Conservation (phyloP, 2,888 invertebrate genomes). For the Sesia apiformis region DNA sequence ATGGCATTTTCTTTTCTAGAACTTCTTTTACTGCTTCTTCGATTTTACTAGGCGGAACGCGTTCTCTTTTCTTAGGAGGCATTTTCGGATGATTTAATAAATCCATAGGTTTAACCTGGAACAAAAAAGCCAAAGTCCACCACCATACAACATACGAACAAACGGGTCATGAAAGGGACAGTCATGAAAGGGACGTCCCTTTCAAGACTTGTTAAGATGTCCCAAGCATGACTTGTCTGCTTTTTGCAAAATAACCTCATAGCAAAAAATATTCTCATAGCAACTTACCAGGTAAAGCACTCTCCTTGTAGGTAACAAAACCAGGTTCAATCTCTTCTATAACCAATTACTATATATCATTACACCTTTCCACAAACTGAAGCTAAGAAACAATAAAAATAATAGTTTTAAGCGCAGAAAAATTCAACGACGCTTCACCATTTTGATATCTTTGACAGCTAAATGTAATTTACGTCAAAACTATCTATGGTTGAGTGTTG, state of each 20-base stretch:
- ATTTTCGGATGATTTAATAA: neutral
- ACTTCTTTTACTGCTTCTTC: constrained; percentile 1
- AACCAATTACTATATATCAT: neutral
- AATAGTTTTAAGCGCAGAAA: neutral
- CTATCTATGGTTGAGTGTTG: neutral
- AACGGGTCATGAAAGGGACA: neutral
- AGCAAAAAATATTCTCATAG: neutral
- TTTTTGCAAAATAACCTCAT: neutral
- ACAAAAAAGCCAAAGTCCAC: neutral
- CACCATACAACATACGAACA: neutral
- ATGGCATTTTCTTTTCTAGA: neutral
- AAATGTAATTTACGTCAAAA: too few relatives aligned
- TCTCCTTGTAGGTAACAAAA: neutral
- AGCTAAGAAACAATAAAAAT: neutral
- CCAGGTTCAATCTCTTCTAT: neutral
- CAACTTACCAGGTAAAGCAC: neutral
- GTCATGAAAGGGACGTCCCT: neutral
- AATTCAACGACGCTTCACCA: neutral
- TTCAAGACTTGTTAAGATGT: neutral
- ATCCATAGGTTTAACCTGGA: neutral
- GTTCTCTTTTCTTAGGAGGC: constrained; percentile 1
- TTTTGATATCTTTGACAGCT: neutral
- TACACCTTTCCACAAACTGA: neutral
- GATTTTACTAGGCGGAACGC: neutral
- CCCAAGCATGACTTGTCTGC: neutral